Conservation (phyloP, 2,113 vertebrate genomes). For the Sprattus sprattus region DNA sequence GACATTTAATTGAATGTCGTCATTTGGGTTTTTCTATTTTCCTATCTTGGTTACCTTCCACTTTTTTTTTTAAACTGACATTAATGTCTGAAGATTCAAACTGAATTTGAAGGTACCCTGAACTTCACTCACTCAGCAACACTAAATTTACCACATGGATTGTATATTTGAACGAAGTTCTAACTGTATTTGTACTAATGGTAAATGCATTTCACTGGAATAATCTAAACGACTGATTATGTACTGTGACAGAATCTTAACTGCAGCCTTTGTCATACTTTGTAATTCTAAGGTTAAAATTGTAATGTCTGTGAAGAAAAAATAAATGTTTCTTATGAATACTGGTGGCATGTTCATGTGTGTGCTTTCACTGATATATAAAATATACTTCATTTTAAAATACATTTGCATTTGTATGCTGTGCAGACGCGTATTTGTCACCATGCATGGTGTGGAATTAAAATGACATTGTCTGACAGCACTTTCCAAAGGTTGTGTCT, state of each 20-base stretch:
- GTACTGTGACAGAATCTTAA: not conserved
- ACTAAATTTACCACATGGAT: not conserved
- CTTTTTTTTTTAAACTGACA: not conserved
- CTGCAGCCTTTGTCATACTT: not conserved
- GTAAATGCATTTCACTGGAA: not conserved
- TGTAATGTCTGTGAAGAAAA: not conserved
- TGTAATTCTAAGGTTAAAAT: not conserved
- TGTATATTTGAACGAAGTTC: constrained; percentile 7
- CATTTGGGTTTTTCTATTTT: not conserved
- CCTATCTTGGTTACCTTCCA: not conserved
- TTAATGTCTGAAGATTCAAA: not conserved
- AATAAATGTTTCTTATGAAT: not conserved
- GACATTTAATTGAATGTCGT: not conserved
- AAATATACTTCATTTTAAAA: not conserved
- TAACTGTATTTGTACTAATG: not conserved
- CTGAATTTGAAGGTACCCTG: not conserved
- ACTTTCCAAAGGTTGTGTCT: too few relatives aligned
- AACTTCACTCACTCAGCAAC: not conserved
- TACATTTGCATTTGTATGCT: not conserved
- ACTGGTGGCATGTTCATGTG: not conserved
- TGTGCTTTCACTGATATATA: not conserved
- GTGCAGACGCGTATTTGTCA: too few relatives aligned
- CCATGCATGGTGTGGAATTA: too few relatives aligned
- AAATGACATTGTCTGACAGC: too few relatives aligned
- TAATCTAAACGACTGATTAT: not conserved